Base-by-base conservation (phyloP, 2,797 vertebrate genomes). In the Danio kyathit region DNA sequence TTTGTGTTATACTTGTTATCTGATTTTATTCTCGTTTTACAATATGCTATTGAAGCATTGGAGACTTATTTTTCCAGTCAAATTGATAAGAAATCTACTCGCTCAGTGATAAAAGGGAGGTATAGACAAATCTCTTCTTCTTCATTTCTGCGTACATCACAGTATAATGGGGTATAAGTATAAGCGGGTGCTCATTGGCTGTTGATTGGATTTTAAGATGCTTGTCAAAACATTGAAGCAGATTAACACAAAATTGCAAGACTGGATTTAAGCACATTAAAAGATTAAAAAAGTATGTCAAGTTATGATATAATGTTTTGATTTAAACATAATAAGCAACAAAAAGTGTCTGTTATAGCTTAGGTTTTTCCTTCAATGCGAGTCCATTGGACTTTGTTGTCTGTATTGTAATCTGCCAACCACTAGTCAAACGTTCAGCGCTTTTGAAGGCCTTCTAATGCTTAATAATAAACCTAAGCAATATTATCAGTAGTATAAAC, bases 171-270 rank as follows among this genome's bases (percentile, higher is more conserved):
- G 29, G 29, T 48, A 66, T 44, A 65, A 66, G 46, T 21, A 5
- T 29, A 49, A 17, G 0, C 29, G 8, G 7, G 64, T 2, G 13
- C 29, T 67, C 6, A 46, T n/a, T 10, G 7, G n/a, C 7, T 19
- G n/a, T 65, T 46, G 9, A 65, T 65, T 65, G n/a, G 40, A 19
- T 65, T 65, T 46, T 11, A 43, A 46, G 63, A 65, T 13, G n/a
- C 19, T 10, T 9, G n/a, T 65, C 40, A 7, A 65, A 65, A 17
- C n/a, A 1, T 3, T 1, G 29, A 29, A 29, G 29, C 2, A 11
- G n/a, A 65, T 19, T 16, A 65, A 65, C 19, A 5, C 43, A 10
- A 44, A 16, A 43, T 13, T 46, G n/a, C n/a, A 46, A 12, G 5
- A 6, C 41, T 14, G 14, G 40, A 38, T 16, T 61, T 7, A 40